Conservation (phyloP, 1,140 invertebrate species). For the Drosophila paulistorum region DNA sequence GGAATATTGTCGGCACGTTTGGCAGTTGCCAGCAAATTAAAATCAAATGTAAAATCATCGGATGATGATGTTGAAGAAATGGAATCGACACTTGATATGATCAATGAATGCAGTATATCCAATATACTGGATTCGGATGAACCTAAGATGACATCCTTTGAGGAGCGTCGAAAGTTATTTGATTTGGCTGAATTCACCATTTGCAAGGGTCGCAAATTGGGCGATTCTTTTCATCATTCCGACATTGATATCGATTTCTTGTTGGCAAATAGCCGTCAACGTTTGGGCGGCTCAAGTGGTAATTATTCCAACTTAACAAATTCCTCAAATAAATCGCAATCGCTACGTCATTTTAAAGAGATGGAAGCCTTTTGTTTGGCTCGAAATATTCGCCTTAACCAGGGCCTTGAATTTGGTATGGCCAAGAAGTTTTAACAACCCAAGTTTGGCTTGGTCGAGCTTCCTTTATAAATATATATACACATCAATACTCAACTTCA, state of each 20-base stretch:
- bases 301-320: background rate
- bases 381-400: slow-evolving; percentile 45
- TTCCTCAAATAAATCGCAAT: background rate
- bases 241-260: background rate
- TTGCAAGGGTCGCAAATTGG: slow-evolving; percentile 35
- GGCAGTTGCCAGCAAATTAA: background rate
- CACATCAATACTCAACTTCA: background rate
- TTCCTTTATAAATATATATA: too few relatives aligned
- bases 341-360: background rate
- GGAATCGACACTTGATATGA: background rate
- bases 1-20: slow-evolving; percentile 7
- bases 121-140: background rate
- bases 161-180: slow-evolving; percentile 28
- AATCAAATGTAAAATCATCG: background rate
- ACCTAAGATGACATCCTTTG: background rate
- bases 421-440: background rate
- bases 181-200: slow-evolving; percentile 35
- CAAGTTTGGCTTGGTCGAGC: too few relatives aligned
- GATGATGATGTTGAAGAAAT: background rate
- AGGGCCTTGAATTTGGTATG: background rate
- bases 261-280: background rate
- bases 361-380: slow-evolving; percentile 38
- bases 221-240: slow-evolving; percentile 5
- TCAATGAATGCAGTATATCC: background rate
- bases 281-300: background rate